These are phyloP conservation scores for Tricholaema leucomelas DNA, from an alignment of 2,113 vertebrate genomes.

Conservation along the genomic window DNA sequence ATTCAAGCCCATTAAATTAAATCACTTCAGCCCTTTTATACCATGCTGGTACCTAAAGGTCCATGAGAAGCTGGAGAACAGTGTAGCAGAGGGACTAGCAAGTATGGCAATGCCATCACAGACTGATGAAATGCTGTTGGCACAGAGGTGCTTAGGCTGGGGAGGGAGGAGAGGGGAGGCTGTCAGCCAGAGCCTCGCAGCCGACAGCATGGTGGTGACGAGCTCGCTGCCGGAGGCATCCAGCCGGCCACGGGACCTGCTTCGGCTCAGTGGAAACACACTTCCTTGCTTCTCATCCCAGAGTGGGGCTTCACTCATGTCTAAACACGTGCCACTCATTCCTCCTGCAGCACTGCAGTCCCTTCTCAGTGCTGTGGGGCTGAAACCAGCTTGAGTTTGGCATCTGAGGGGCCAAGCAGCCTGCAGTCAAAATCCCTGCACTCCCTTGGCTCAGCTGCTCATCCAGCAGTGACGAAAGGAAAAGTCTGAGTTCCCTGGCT, in stretches of 20 bases:
- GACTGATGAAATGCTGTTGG: background rate
- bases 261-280: fast-evolving
- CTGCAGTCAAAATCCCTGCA: background rate
- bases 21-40: background rate
- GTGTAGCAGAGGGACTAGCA: background rate
- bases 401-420: background rate
- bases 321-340: background rate
- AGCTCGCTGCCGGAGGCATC: background rate
- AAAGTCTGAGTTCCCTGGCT: fast-evolving
- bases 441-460: background rate
- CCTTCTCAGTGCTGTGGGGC: background rate
- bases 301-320: background rate
- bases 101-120: fast-evolving
- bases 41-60: background rate
- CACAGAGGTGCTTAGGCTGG: background rate
- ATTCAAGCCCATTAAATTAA: background rate
- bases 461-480: fast-evolving
- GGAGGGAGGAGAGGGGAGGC: background rate
- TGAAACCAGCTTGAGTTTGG: background rate
- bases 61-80: fast-evolving
- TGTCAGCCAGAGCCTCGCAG: background rate
- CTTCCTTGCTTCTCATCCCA: background rate
- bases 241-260: background rate
- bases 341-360: background rate
- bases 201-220: fast-evolving